Conservation (phyloP, 2,113 vertebrate genomes). For the Tyto alba region DNA sequence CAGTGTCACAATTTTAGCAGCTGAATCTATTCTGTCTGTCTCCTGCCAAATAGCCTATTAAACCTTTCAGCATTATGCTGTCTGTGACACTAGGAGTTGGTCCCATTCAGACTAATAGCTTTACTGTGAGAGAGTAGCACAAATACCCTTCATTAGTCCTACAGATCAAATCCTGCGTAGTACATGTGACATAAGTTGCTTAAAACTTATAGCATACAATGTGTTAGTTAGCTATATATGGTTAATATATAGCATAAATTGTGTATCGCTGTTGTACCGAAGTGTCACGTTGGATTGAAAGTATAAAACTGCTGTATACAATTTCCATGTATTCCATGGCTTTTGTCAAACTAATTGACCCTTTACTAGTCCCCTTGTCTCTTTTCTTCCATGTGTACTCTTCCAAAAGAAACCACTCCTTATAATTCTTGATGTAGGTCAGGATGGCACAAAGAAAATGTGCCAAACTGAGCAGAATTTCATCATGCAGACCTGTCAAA, state of each 20-base stretch:
- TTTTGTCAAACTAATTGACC: background rate
- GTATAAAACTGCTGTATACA: background rate
- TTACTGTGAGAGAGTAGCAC: background rate
- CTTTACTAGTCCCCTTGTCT: background rate
- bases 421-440: background rate
- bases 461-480: background rate
- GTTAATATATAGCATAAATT: background rate
- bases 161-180: background rate
- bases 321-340: background rate
- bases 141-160: background rate
- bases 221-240: background rate
- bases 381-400: background rate
- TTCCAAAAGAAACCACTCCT: background rate
- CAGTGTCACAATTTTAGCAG: slow-evolving; percentile 17
- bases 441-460: background rate
- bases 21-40: slow-evolving; percentile 29
- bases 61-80: background rate
- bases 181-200: background rate
- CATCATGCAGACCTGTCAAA: background rate
- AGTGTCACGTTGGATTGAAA: background rate
- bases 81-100: background rate
- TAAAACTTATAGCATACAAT: background rate
- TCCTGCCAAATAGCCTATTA: slow-evolving; percentile 27
- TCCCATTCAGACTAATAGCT: slow-evolving; percentile 24
- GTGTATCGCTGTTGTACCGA: background rate